Base-by-base conservation (phyloP, 2,888 invertebrate species). In the Dendrolimus houi region DNA sequence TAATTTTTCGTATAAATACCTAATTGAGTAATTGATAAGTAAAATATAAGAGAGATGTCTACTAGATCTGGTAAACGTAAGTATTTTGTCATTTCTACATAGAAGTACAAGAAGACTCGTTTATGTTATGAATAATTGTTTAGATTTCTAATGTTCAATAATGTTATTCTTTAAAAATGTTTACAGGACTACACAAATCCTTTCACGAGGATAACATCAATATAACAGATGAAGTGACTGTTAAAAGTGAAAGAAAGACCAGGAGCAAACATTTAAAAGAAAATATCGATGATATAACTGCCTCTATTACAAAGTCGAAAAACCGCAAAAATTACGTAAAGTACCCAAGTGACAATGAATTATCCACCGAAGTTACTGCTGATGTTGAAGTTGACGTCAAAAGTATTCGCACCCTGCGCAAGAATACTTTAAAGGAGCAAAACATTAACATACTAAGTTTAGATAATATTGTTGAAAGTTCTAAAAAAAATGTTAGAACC, bases 61-160 rank as follows among this genome's bases (percentile, higher is more conserved):
- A 89, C 88, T 6, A 80, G 88, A 72, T 87, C 88, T 57, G 85
- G 87, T 53, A 89, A 83, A 79, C 77, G 89, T 89, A 75, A 82
- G 85, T 81, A 59, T 42, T 55, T 47, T 41, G 0, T 40, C 7
- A 41, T 40, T 29, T 41, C 12, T 47, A 47, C 9, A 12, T 47
- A 12, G 47, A 0, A 10, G 47, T 29, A 29, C 29, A 6, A 29
- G 6, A 29, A 29, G 6, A 29, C 29, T 29, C 29, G 29, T 29
- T 29, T 29, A 29, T 29, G 3, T 29, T 29, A 29, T 29, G 29
- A 29, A 29, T 29, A 29, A 29, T 29, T 29, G 29, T 29, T 29
- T 29, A 29, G 6, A 29, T 29, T 29, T 29, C 29, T 29, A 13
- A 3, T 29, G 7, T 53, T 41, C 12, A 41, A 13, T 14, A 12